These are phyloP conservation scores for Netelia melanura DNA, from an alignment of 2,888 invertebrate genomes.

Conservation along the genomic window DNA sequence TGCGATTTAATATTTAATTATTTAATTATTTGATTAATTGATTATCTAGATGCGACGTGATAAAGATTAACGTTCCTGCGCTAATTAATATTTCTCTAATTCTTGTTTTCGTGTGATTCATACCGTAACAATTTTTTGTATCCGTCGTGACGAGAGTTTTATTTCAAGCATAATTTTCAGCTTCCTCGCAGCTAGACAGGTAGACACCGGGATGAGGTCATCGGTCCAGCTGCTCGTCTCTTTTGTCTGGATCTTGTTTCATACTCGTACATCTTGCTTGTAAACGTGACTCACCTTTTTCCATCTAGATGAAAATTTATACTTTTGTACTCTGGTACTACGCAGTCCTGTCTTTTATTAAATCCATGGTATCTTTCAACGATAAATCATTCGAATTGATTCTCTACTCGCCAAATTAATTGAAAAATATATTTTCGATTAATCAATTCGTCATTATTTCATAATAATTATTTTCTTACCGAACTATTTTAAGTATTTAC, in stretches of 20 bases:
- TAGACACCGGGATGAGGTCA: constrained; percentile 67
- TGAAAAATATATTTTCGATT: too few relatives aligned
- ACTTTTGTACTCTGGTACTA: neutral
- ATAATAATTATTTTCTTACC: too few relatives aligned
- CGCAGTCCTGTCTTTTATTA: too few relatives aligned
- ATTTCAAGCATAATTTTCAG: neutral
- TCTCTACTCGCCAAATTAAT: too few relatives aligned
- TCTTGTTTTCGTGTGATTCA: too few relatives aligned
- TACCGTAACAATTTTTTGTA: neutral
- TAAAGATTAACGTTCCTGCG: neutral
- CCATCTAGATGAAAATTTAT: constrained; percentile 1
- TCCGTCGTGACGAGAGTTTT: neutral
- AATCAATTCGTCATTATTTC: too few relatives aligned
- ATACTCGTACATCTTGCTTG: neutral
- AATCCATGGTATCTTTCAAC: too few relatives aligned
- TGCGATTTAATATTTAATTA: neutral
- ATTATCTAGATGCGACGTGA: neutral
- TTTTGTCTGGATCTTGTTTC: constrained; percentile 54
- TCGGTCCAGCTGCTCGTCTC: constrained; percentile 71
- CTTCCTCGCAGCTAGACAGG: constrained; percentile 13
- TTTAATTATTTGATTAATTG: neutral
- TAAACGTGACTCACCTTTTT: neutral
- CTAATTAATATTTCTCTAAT: neutral
- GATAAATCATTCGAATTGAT: too few relatives aligned
- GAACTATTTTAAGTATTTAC: too few relatives aligned